These are phyloP conservation scores for Eulemur coronatus DNA, from an alignment of 2,797 vertebrate genomes.

Conservation along the genomic window DNA sequence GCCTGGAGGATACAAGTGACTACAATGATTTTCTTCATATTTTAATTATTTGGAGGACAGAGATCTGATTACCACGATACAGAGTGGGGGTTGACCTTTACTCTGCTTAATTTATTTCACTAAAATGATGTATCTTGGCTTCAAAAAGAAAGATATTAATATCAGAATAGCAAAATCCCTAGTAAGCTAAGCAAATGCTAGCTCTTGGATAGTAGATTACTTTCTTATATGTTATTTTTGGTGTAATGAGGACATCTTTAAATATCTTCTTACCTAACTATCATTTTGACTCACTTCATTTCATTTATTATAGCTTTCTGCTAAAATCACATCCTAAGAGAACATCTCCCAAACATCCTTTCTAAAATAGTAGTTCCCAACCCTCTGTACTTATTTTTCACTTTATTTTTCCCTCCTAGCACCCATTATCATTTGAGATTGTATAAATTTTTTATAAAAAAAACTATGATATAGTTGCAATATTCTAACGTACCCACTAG, in stretches of 20 bases:
- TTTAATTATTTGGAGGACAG: slow-evolving; percentile 22
- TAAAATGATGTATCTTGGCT: not conserved
- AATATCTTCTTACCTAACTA: not conserved
- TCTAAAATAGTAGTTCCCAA: not conserved
- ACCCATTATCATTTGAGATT: not conserved
- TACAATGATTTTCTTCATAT: not conserved
- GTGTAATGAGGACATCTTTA: not conserved
- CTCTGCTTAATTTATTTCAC: not conserved
- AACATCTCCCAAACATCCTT: not conserved
- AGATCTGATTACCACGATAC: not conserved
- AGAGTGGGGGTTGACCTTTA: not conserved
- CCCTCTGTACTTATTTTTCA: rapidly evolving
- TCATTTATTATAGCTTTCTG: not conserved
- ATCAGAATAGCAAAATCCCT: not conserved
- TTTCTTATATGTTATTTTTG: not conserved
- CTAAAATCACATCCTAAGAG: not conserved
- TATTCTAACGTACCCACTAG: not conserved
- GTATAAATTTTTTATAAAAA: not conserved
- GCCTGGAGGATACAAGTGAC: not conserved
- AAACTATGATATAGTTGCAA: not conserved
- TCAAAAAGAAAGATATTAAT: not conserved
- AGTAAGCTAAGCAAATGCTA: not conserved
- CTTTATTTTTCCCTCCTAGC: not conserved
- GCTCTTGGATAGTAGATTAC: not conserved
- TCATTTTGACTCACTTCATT: slow-evolving; percentile 4